phyloP scores from a whole-genome alignment of 2,797 vertebrate species.

The Aplochiton taeniatus region DNA sequence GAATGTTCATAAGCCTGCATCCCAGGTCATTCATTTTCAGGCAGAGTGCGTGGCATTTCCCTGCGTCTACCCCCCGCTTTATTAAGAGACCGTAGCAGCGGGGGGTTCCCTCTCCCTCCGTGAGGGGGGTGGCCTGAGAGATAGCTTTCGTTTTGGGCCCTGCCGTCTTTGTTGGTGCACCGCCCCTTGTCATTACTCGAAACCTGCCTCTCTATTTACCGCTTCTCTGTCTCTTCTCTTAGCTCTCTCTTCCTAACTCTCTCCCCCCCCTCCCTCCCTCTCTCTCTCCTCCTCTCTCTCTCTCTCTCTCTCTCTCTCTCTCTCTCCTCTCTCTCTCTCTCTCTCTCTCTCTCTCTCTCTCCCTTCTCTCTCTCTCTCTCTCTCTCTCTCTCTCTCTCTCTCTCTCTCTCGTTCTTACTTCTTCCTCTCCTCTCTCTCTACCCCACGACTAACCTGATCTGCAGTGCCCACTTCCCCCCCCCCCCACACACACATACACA shows the following conservation, averaged over 20 bases:
- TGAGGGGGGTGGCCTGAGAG: slow-evolving; percentile 67
- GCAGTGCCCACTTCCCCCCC: not conserved
- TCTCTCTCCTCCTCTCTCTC: not conserved
- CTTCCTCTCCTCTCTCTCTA: not conserved
- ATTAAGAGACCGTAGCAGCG: slow-evolving; percentile 76
- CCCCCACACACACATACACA: not conserved
- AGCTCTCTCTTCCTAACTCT: not conserved
- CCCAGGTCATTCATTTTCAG: slow-evolving; percentile 83
- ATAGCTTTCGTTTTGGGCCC: slow-evolving; percentile 72
- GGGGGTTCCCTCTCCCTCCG: slow-evolving; percentile 25
- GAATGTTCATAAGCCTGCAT: not conserved
- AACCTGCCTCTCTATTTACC: slow-evolving; percentile 5
- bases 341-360: not conserved
- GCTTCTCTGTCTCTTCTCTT: not conserved
- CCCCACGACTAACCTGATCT: not conserved
- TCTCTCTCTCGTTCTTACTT: not conserved
- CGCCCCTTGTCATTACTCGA: slow-evolving; percentile 58
- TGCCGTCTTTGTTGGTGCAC: slow-evolving; percentile 54
- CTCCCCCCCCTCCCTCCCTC: not conserved
- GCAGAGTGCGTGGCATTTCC: slow-evolving; percentile 84
- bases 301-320: not conserved
- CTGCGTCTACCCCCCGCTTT: slow-evolving; percentile 85
- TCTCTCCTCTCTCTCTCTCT: not conserved
- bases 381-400: not conserved
- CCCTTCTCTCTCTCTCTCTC: not conserved